phyloP scores from a whole-genome alignment of 1,140 invertebrate species.

The Leptinotarsa undecemlineata region DNA sequence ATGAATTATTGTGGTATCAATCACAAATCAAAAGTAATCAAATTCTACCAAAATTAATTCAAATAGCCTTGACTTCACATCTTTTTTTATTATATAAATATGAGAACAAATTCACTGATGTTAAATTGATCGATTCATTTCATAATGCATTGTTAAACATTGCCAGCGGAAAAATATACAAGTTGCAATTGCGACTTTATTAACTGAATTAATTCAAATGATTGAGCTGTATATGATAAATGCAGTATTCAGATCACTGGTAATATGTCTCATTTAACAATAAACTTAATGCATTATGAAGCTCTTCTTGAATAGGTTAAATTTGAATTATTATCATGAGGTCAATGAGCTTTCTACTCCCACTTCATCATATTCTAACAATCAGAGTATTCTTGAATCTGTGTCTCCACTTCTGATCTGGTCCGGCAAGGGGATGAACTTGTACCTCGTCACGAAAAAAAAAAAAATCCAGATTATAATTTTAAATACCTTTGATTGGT shows the following conservation, averaged over 20 bases:
- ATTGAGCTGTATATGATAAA: conserved; percentile 15
- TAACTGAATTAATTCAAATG: background rate
- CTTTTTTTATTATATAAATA: background rate
- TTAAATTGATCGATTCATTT: background rate
- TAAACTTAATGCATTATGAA: conserved; percentile 24
- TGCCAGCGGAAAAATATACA: background rate
- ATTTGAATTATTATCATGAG: conserved; percentile 39
- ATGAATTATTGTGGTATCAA: too few relatives aligned
- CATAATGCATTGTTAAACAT: background rate
- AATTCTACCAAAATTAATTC: background rate
- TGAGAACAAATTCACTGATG: background rate
- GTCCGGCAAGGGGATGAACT: too few relatives aligned
- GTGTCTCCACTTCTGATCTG: too few relatives aligned
- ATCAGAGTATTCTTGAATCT: too few relatives aligned
- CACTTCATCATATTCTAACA: background rate
- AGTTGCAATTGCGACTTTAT: background rate
- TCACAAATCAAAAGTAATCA: too few relatives aligned
- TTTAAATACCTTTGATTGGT: too few relatives aligned
- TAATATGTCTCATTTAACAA: conserved; percentile 39
- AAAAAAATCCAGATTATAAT: too few relatives aligned
- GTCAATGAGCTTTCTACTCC: conserved; percentile 35
- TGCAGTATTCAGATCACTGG: conserved; percentile 15
- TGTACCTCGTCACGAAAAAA: too few relatives aligned
- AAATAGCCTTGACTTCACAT: background rate
- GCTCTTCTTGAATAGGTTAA: conserved; percentile 35